A percentile compares a stretch with the other conserved stretches of the same genome.
Evolutionary conservation across 2,888 invertebrate species (phyloP).

Genomic region (Meiosimyza decipiens): DNA sequence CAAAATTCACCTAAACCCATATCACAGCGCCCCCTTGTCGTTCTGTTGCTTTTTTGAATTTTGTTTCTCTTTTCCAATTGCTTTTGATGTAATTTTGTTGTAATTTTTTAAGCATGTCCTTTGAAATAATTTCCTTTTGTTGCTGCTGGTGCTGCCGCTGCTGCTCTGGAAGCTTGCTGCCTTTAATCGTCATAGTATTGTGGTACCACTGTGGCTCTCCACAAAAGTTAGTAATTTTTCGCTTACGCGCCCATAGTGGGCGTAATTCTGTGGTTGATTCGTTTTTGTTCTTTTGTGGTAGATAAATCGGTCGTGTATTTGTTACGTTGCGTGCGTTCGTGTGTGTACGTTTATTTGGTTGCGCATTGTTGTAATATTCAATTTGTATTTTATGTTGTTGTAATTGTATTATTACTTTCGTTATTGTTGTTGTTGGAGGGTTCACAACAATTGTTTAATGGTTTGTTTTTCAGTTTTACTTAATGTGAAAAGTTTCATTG

Average conservation of each 20-base stretch:
- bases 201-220: conserved; percentile 2
- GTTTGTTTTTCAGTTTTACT: conserved; percentile 19
- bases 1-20: too few relatives aligned
- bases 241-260: not conserved
- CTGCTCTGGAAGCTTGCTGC: conserved; percentile 34
- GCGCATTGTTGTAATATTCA: conserved; percentile 27
- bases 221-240: too few relatives aligned
- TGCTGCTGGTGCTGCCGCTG: conserved; percentile 26
- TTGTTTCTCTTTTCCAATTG: conserved; percentile 21
- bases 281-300: conserved; percentile 20
- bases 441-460: conserved; percentile 21
- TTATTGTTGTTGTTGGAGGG: conserved; percentile 17
- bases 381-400: conserved; percentile 19
- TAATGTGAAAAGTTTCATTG: conserved; percentile 29
- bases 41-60: not conserved
- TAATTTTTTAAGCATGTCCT: conserved; percentile 24
- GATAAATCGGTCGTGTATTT: conserved; percentile 5
- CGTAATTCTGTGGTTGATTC: conserved; percentile 31
- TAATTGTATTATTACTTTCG: not conserved
- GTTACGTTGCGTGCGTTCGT: conserved; percentile 10
- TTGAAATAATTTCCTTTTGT: conserved; percentile 31
- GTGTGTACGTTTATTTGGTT: conserved; percentile 11
- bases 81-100: conserved; percentile 31
- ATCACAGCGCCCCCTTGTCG: too few relatives aligned
- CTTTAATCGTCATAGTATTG: conserved; percentile 48